phyloP scores from a whole-genome alignment of 2,797 vertebrate genomes.

The Orestias chungarensis region DNA sequence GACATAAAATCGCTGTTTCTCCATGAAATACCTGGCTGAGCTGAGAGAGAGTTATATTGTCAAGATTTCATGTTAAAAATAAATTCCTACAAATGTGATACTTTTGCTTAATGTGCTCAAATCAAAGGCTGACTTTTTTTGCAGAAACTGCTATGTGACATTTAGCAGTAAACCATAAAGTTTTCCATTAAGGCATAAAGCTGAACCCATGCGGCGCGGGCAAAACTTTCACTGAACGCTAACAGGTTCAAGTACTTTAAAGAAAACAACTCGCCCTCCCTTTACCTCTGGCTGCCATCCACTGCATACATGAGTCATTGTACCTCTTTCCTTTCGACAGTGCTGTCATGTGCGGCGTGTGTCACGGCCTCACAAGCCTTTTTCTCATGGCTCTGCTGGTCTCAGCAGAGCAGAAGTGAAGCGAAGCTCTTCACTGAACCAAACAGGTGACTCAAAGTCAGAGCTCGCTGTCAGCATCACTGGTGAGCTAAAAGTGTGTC shows the following conservation, averaged over 20 bases:
- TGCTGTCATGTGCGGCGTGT: slow-evolving; percentile 59
- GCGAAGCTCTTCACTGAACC: slow-evolving; percentile 27
- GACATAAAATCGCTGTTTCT: neutral
- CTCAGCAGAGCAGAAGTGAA: slow-evolving; percentile 43
- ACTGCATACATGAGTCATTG: slow-evolving; percentile 48
- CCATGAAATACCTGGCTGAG: too few relatives aligned
- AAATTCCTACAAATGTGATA: neutral
- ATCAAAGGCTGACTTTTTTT: neutral
- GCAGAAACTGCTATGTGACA: neutral
- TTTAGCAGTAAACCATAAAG: neutral
- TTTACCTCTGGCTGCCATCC: slow-evolving; percentile 13
- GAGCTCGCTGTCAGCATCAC: slow-evolving; percentile 46
- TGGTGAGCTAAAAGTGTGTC: slow-evolving; percentile 41
- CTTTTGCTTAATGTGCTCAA: neutral
- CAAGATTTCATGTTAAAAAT: neutral
- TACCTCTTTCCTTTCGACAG: slow-evolving; percentile 44
- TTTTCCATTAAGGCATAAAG: slow-evolving; percentile 10
- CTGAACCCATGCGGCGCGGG: neutral
- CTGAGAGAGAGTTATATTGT: too few relatives aligned
- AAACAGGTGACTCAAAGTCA: slow-evolving; percentile 65
- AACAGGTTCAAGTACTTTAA: slow-evolving; percentile 34
- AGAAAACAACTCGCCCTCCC: slow-evolving; percentile 12
- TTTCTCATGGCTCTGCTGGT: slow-evolving; percentile 43
- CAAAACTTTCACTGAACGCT: slow-evolving; percentile 46
- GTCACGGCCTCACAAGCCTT: slow-evolving; percentile 64